Base-by-base conservation (phyloP, 2,888 invertebrate species). In the Amblyjoppa proteus region DNA sequence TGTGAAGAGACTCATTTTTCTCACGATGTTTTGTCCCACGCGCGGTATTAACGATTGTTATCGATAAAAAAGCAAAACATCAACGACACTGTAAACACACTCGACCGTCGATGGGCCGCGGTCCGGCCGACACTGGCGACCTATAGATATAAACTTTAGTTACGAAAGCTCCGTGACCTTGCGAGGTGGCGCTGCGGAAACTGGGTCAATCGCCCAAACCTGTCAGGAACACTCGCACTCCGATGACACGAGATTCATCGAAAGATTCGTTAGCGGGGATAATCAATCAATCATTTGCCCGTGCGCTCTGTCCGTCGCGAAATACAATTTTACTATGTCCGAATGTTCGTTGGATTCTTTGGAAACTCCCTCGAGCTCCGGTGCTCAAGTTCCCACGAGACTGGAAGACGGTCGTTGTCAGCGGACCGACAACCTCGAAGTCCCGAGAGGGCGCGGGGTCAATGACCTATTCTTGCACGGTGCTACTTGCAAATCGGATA, bases 321-420 rank as follows among this genome's bases (percentile, higher is more conserved):
- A 41, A 45, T 73, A 16, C 31, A 56, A 70, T 51, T 53, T 70
- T 16, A 28, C 20, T 16, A 85, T 92, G 91, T 92, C 92, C 34
- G 84, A 74, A 20, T 91, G 90, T 80, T 92, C 93, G 11, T 58
- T 88, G 68, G 92, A 93, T 74, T 93, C 92, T 20, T 82, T 92
- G 73, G 92, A 93, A 38, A 87, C 83, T 45, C 75, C 68, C 13
- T 53, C 70, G 34, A 70, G 13, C 16, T 16, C 3, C 16, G 45
- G 51, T 61, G 13, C 38, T 28, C 45, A 38, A 66, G 20, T 64
- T 64, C 5, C 45, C 25, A 70, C 53, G 49, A 51, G 13, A 3
- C n/a, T 51, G 25, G 28, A 51, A 53, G 31, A 53, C 25, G 53
- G 1, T 25, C 28, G 56, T n/a, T 58, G 0, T 13, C 28, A 1